Percentiles rank a stretch among this genome's conserved stretches.
Evolutionary conservation across 2,113 vertebrate species (phyloP).

Genomic region (Embiotoca jacksoni): DNA sequence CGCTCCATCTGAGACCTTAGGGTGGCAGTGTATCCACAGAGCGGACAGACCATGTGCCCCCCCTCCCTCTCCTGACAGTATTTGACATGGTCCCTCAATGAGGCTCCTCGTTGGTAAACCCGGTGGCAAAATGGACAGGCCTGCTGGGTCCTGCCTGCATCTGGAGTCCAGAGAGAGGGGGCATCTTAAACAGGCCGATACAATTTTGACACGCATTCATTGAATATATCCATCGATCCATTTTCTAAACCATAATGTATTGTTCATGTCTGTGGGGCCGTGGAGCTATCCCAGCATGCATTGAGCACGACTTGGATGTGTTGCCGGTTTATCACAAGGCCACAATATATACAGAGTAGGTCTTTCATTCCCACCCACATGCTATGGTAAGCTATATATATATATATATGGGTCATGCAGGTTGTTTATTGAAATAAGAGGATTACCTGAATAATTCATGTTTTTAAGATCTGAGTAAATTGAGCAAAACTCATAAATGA

Average conservation of each 20-base stretch:
- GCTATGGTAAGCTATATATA: too few species aligned
- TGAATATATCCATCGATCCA: neutral
- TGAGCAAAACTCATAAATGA: too few species aligned
- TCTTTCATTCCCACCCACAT: too few species aligned
- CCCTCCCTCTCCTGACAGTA: conserved; percentile 82
- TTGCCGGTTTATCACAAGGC: neutral
- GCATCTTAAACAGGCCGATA: neutral
- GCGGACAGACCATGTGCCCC: conserved; percentile 76
- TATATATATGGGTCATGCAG: too few species aligned
- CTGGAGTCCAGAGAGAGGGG: conserved; percentile 56
- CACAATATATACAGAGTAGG: neutral
- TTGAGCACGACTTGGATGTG: neutral
- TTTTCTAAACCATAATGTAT: neutral
- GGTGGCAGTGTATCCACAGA: conserved; percentile 83
- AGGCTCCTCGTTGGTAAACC: conserved; percentile 71
- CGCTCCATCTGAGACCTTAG: conserved; percentile 83
- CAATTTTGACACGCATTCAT: neutral
- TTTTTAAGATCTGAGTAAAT: too few species aligned
- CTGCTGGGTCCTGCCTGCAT: conserved; percentile 66
- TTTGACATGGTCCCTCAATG: conserved; percentile 83
- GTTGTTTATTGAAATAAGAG: too few species aligned
- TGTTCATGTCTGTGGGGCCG: neutral
- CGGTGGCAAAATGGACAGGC: conserved; percentile 85
- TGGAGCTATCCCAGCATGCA: neutral
- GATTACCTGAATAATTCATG: too few species aligned